Evolutionary conservation across 2,888 invertebrate species (phyloP).

Genomic region (Elysia crispata): DNA sequence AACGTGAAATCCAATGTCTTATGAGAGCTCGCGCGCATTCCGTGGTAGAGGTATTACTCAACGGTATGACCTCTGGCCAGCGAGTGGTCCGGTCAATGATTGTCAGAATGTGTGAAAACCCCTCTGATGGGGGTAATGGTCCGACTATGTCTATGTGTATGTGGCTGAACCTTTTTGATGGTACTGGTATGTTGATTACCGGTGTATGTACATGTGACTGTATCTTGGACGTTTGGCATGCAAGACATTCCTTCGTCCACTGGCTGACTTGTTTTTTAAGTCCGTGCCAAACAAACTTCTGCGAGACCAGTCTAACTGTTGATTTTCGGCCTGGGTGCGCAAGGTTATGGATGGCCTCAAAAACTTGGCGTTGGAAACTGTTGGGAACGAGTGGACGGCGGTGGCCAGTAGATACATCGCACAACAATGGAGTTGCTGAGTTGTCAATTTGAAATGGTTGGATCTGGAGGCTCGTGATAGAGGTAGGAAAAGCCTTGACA

Average conservation of each 20-base stretch:
- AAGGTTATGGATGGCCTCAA: conserved; percentile 6
- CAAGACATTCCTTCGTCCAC: not conserved
- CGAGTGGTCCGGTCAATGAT: not conserved
- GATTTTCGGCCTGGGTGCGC: conserved; percentile 3
- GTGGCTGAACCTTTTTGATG: not conserved
- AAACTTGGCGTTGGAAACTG: not conserved
- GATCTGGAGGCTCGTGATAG: not conserved
- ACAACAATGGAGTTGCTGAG: not conserved
- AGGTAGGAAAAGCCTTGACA: not conserved
- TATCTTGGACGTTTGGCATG: not conserved
- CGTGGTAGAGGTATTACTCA: not conserved
- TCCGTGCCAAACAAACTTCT: conserved; percentile 15
- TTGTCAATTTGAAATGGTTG: not conserved
- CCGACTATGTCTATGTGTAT: not conserved
- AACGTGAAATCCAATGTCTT: not conserved
- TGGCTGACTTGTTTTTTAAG: not conserved
- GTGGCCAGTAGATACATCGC: not conserved
- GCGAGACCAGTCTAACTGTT: not conserved
- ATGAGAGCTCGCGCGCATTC: not conserved
- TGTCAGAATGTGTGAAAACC: not conserved
- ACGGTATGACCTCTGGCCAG: conserved; percentile 3
- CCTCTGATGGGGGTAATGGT: not conserved
- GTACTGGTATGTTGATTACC: not conserved
- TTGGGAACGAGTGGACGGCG: not conserved
- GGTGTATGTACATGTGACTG: not conserved